Evolutionary conservation across 1,140 invertebrate genomes (phyloP), one percentile per base, ranked within the genome.

Genomic region (Drosophila sproati): DNA sequence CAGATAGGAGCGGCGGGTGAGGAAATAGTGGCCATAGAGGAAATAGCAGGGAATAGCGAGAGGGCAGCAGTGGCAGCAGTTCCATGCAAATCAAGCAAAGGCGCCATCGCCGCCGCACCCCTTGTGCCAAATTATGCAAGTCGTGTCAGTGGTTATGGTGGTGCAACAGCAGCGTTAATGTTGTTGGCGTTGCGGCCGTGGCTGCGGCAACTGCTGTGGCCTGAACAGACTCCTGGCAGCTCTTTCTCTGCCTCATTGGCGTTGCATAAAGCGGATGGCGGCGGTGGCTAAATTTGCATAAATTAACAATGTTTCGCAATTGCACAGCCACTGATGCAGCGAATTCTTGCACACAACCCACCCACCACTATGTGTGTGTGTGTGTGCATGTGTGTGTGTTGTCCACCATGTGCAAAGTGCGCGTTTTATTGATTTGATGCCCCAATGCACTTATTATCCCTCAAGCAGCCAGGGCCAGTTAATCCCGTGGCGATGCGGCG

Each of bases 291-390:
- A 87, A 87, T 87, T 87, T 87, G 83, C 83, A 87, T 87, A 87
- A 87, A 87, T 87, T 87, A 87, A 87, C 83, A 88, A 87, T 87
- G 83, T 87, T 87, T 83, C 83, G 83, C 83, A 87, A 87, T 88
- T 88, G 73, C 83, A 87, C 80, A 87, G 83, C 55, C 83, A 87
- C 83, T 88, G 83, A 88, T 87, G 83, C 83, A 88, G 83, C 73
- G 83, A 71, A 87, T 86, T 82, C 82, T 86, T 82, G 76, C 66
- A 20, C 47, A 60, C 79, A 64, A n/a, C 35, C 51, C 52, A 52
- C 48, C 48, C 45, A 50, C 5, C 52, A 4, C 4, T 62, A 43
- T 50, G 55, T 52, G 69, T 70, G 61, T 63, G 60, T 34, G 10
- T 60, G 73, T 70, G 48, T 78, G 54, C 52, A 12, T 55, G 41